These are phyloP conservation scores for Ivindomyrus marchei DNA, from an alignment of 2,113 vertebrate genomes.

Conservation along the genomic window DNA sequence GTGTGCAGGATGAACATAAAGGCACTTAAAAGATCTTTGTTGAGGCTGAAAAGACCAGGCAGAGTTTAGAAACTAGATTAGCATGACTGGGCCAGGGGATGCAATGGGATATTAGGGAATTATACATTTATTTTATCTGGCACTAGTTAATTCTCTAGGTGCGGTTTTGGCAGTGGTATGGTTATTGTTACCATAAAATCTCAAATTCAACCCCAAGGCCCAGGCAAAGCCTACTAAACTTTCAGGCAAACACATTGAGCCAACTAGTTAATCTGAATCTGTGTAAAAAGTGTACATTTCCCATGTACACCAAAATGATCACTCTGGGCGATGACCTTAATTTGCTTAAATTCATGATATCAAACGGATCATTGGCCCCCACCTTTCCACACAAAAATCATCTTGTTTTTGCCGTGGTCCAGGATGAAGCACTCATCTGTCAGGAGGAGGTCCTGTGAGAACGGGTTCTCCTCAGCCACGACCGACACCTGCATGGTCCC, in stretches of 20 bases:
- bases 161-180: neutral
- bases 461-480: conserved; percentile 79
- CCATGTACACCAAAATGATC: neutral
- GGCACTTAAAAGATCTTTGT: neutral
- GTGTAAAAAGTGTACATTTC: neutral
- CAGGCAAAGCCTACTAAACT: neutral
- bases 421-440: conserved; percentile 86
- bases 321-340: neutral
- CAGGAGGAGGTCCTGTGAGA: conserved; percentile 68
- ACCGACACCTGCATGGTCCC: conserved; percentile 73
- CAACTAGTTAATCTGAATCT: neutral
- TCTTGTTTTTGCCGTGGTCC: conserved; percentile 71
- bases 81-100: neutral
- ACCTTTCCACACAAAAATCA: conserved; percentile 94
- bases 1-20: neutral
- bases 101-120: neutral
- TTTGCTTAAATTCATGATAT: neutral
- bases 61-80: neutral
- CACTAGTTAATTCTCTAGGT: neutral
- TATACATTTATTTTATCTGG: neutral
- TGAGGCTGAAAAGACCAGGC: neutral
- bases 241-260: neutral
- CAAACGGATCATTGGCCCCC: neutral
- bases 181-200: neutral
- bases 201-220: neutral